Conservation (phyloP, 2,113 vertebrate species). For the Ramphastos sulfuratus region DNA sequence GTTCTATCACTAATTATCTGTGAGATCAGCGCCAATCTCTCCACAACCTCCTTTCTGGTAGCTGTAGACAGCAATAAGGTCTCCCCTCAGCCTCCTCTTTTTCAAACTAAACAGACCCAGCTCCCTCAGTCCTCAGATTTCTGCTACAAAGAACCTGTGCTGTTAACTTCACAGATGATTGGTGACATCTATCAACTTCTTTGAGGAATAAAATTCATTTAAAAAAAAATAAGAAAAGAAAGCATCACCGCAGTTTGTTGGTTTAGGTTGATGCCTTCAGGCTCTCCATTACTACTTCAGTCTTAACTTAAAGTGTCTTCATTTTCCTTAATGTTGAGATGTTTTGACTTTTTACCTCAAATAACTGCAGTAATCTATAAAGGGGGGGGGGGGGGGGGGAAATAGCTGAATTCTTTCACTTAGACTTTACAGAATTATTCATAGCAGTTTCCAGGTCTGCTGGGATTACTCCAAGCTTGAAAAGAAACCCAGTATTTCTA, state of each 20-base stretch:
- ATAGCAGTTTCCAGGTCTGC: background rate
- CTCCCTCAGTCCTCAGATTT: background rate
- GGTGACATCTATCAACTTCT: background rate
- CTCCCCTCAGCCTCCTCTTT: too few relatives aligned
- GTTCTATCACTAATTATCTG: too few relatives aligned
- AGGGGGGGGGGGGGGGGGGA: background rate
- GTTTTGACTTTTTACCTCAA: slow-evolving; percentile 12
- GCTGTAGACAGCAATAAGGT: too few relatives aligned
- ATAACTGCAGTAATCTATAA: background rate
- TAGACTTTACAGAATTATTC: background rate
- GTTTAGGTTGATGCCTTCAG: background rate
- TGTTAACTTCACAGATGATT: background rate
- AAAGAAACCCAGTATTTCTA: slow-evolving; percentile 35
- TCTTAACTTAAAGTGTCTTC: background rate
- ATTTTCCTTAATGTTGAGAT: background rate
- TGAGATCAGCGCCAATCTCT: too few relatives aligned
- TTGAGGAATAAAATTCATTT: background rate
- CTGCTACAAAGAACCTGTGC: background rate
- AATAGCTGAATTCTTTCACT: background rate
- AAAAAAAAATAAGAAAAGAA: background rate
- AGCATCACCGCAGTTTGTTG: background rate
- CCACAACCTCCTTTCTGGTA: too few relatives aligned
- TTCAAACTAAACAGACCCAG: too few relatives aligned
- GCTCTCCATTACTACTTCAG: background rate
- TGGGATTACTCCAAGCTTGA: slow-evolving; percentile 32